A percentile compares a stretch with the other conserved stretches of the same genome.
Conservation (phyloP, 2,888 invertebrate genomes). For the Caenorhabditis becei region DNA sequence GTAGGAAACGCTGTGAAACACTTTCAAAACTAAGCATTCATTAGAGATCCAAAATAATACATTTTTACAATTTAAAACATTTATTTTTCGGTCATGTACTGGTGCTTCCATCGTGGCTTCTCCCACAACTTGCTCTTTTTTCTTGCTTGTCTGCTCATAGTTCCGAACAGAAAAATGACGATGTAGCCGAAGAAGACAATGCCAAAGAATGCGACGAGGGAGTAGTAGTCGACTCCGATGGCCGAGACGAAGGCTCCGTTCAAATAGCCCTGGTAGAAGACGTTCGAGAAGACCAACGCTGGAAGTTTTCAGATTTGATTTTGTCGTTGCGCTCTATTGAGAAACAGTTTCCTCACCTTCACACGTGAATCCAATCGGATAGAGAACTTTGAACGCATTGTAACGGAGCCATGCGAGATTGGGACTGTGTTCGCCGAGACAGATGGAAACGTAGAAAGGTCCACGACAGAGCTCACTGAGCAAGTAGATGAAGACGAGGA, state of each 20-base stretch:
- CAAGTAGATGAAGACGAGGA: constrained; percentile 55
- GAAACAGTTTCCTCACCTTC: no score
- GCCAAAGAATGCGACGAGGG: constrained; percentile 9
- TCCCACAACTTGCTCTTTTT: constrained; percentile 16
- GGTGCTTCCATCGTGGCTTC: background rate
- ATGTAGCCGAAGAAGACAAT: background rate
- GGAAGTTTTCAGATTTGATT: constrained; percentile 19
- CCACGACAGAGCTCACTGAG: constrained; percentile 84
- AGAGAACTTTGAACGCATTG: constrained; percentile 93
- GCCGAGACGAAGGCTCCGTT: background rate
- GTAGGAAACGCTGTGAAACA: no score
- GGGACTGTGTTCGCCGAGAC: constrained; percentile 1
- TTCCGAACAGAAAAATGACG: constrained; percentile 17
- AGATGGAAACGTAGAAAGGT: constrained; percentile 89
- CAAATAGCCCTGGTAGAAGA: background rate
- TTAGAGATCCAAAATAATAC: background rate
- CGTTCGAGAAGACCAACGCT: constrained; percentile 39
- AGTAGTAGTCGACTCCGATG: background rate
- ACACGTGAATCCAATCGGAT: constrained; percentile 91
- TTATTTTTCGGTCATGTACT: no score
- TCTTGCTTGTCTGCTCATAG: constrained; percentile 35
- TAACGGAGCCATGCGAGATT: constrained; percentile 92
- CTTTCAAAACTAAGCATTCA: background rate
- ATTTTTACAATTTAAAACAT: no score
- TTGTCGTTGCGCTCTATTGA: no score